Evolutionary conservation across 1,140 invertebrate genomes (phyloP).

Genomic region (Pentalonia nigronervosa): DNA sequence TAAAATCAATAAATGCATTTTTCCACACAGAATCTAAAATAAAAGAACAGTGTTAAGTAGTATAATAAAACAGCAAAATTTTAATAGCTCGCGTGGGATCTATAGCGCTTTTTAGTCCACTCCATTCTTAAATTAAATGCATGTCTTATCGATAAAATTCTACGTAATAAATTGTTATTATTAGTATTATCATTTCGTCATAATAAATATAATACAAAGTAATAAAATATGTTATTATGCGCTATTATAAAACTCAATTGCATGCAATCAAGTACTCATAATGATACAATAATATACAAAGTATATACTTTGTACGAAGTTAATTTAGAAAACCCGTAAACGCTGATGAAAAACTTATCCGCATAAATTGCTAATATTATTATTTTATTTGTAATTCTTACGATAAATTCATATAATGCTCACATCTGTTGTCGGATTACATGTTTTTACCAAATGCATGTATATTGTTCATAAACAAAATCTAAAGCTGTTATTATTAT

Average conservation of each 20-base stretch:
- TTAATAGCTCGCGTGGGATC: background rate
- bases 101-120: background rate
- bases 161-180: too few relatives aligned
- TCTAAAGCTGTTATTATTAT: background rate
- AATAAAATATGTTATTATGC: background rate
- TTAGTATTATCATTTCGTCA: background rate
- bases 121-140: background rate
- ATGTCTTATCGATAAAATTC: too few relatives aligned
- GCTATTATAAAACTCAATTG: background rate
- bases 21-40: too few relatives aligned
- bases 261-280: background rate
- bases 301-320: background rate
- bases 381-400: conserved; percentile 12
- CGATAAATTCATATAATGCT: background rate
- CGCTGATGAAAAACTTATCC: background rate
- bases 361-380: background rate
- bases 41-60: too few relatives aligned
- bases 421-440: conserved; percentile 22
- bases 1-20: too few relatives aligned
- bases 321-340: background rate
- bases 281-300: background rate
- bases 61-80: background rate
- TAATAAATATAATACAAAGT: background rate
- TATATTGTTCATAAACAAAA: conserved; percentile 20
- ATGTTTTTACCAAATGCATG: conserved; percentile 18